Evolutionary conservation across 2,113 vertebrate species (phyloP), one percentile per base, ranked within the genome.

Genomic region (Tachycineta bicolor): DNA sequence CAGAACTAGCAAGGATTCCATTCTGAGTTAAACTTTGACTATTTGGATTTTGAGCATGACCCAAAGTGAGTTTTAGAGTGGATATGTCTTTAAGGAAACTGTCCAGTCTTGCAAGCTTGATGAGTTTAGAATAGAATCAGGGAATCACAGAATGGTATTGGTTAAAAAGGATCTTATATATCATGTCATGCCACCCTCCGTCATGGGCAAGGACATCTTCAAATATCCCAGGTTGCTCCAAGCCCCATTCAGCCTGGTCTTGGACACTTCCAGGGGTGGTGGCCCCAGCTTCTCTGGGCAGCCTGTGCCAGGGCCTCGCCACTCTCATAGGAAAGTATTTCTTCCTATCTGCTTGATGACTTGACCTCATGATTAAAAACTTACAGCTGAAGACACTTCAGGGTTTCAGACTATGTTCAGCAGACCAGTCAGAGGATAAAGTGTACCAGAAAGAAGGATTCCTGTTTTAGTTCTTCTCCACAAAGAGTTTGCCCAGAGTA

Each of bases 271-370:
- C 29, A 34, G 10, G 13, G 13, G 0, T 21, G 28, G 8, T 5
- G 13, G 4, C 10, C 41, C 43, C 41, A 43, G 14, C 11, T 76
- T 7, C 25, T 11, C 25, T 63, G 34, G 14, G 3, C 4, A 55
- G 0, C 4, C 14, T 52, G 9, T 44, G 33, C 17, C 25, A 50
- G 60, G 12, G 4, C 3, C 9, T 47, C 14, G 2, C 5, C 3
- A 26, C 6, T 4, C 6, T 55, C 14, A 43, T 5, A 69, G 22
- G 18, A 5, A 70, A 49, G 4, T 3, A 34, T 47, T 83, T 47
- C 21, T 55, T 69, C 9, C 4, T 62, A 5, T 2, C 6, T 76
- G 5, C 37, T 71, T 78, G 12, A 7, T 64, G 7, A n/a, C 10
- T 80, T 2, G 2, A 41, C 3, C 15, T 53, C 22, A 17, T 28